Evolutionary conservation across 2,888 invertebrate species (phyloP).

Genomic region (Drosophila nr. fundita): DNA sequence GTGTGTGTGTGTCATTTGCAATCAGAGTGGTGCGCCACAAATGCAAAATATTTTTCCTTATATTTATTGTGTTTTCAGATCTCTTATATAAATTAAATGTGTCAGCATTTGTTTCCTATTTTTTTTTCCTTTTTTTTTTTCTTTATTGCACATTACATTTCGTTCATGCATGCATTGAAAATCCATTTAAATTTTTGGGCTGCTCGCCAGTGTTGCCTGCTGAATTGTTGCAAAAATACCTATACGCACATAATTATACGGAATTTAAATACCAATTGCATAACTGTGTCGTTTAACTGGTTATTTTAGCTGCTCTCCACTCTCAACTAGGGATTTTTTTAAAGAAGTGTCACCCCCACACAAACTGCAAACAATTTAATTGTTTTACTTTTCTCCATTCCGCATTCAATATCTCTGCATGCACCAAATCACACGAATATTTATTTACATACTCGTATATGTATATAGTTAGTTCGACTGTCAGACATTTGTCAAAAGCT

Average conservation of each 20-base stretch:
- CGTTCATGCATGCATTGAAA: conserved; percentile 28
- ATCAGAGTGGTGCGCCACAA: conserved; percentile 67
- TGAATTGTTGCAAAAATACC: conserved; percentile 15
- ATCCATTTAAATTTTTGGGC: conserved; percentile 28
- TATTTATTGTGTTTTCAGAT: conserved; percentile 71
- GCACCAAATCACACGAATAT: background rate
- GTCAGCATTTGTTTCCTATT: conserved; percentile 42
- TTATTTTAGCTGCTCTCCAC: background rate
- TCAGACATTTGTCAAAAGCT: conserved; percentile 46
- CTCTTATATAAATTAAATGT: conserved; percentile 67
- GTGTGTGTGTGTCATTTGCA: conserved; percentile 40
- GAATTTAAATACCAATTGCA: background rate
- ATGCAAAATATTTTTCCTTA: conserved; percentile 72
- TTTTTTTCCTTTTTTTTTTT: background rate
- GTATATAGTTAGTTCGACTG: conserved; percentile 24
- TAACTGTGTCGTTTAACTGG: background rate
- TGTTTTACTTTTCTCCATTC: conserved; percentile 1
- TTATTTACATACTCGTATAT: too few species aligned
- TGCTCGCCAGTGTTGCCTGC: background rate
- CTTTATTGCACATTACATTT: conserved; percentile 2
- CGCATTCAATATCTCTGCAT: conserved; percentile 26
- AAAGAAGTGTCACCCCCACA: background rate
- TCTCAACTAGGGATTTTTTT: conserved; percentile 13
- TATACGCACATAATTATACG: conserved; percentile 4
- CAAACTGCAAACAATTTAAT: background rate